phyloP scores from a whole-genome alignment of 2,113 vertebrate species.

The Eira barbara region DNA sequence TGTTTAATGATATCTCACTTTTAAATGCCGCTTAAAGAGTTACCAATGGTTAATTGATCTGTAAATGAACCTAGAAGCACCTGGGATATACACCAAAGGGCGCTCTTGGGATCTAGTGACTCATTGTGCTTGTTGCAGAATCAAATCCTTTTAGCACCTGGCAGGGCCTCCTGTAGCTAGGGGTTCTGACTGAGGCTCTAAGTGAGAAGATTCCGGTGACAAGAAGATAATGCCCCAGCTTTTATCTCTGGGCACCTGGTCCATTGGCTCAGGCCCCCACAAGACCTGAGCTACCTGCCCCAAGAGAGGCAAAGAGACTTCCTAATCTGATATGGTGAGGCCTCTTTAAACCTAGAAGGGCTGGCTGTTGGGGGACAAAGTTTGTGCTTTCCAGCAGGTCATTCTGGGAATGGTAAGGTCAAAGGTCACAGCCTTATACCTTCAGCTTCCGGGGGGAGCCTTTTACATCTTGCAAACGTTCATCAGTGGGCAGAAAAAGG shows the following conservation, averaged over 20 bases:
- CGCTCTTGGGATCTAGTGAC: not conserved
- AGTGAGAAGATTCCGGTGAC: not conserved
- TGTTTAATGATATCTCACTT: slow-evolving; percentile 1
- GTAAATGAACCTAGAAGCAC: not conserved
- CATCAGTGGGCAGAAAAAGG: not conserved
- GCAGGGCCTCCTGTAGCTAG: not conserved
- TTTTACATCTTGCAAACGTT: not conserved
- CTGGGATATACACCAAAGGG: not conserved
- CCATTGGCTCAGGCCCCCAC: not conserved
- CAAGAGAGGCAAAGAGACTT: not conserved
- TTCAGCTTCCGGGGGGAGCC: not conserved
- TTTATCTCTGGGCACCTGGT: not conserved
- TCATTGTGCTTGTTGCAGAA: not conserved
- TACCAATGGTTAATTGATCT: not conserved
- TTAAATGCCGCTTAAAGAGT: slow-evolving; percentile 14
- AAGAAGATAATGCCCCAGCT: not conserved
- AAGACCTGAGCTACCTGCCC: not conserved
- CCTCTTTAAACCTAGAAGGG: not conserved
- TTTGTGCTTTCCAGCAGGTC: not conserved
- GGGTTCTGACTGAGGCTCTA: not conserved
- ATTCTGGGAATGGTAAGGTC: not conserved
- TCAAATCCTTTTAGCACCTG: rapidly evolving
- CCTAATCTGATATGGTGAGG: not conserved
- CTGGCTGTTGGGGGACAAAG: not conserved
- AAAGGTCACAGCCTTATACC: not conserved